Evolutionary conservation across 2,888 invertebrate genomes (phyloP).

Genomic region (Heliconius charithonia): DNA sequence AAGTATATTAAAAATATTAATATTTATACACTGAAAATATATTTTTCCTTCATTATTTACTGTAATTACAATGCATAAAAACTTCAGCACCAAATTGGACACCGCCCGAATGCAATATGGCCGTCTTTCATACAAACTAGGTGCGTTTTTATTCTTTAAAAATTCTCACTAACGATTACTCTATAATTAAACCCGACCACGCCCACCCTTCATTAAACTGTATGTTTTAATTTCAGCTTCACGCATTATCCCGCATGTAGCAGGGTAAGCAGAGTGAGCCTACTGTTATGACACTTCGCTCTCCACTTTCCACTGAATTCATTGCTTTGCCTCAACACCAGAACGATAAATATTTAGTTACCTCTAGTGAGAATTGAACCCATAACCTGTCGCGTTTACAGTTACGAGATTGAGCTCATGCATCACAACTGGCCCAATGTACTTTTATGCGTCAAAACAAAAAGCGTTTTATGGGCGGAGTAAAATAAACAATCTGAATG

Average conservation of each 20-base stretch:
- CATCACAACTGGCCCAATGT: too few species aligned
- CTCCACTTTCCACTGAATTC: too few species aligned
- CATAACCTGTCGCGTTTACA: neutral
- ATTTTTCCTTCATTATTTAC: constrained; percentile 10
- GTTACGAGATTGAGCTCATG: too few species aligned
- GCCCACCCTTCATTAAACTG: constrained; percentile 39
- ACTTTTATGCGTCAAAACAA: too few species aligned
- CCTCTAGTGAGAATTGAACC: neutral
- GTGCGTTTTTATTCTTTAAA: neutral
- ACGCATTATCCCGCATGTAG: too few species aligned
- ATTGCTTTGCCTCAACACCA: too few species aligned
- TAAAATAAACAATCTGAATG: too few species aligned
- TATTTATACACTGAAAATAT: neutral
- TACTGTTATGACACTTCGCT: too few species aligned
- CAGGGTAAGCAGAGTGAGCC: too few species aligned
- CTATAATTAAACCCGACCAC: constrained; percentile 35
- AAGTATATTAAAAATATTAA: too few species aligned
- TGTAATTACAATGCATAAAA: constrained; percentile 5
- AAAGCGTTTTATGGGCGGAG: too few species aligned
- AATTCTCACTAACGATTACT: constrained; percentile 31
- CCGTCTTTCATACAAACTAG: constrained; percentile 3
- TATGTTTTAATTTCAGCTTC: neutral
- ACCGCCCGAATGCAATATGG: neutral
- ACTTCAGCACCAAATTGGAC: neutral
- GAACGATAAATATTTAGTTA: neutral